phyloP scores from a whole-genome alignment of 2,113 vertebrate genomes.

The Stigmatopora argus region DNA sequence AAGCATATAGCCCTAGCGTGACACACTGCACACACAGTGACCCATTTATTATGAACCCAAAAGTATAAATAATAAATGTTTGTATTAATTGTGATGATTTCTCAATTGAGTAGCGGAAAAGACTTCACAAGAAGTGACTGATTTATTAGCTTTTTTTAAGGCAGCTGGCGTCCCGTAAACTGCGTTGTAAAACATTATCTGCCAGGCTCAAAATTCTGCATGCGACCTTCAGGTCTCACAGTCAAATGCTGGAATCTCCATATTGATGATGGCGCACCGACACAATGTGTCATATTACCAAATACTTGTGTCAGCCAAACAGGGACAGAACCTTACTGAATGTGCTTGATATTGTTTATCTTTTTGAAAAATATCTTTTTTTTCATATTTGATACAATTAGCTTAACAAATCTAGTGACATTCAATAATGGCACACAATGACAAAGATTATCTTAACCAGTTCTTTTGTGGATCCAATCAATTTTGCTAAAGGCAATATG shows the following conservation, averaged over 20 bases:
- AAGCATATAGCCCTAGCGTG: conserved; percentile 10
- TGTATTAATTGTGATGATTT: not conserved
- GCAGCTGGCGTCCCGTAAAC: conserved; percentile 45
- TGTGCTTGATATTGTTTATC: conserved; percentile 1
- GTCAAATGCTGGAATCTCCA: conserved; percentile 72
- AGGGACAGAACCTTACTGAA: conserved; percentile 16
- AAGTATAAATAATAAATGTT: not conserved
- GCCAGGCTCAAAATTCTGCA: conserved; percentile 75
- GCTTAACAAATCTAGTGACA: conserved; percentile 9
- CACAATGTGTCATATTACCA: conserved; percentile 66
- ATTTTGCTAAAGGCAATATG: no score
- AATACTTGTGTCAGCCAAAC: conserved; percentile 39
- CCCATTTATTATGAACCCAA: not conserved
- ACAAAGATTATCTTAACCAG: no score
- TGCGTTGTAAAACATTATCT: conserved; percentile 69
- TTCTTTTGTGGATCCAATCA: no score
- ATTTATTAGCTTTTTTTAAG: conserved; percentile 2
- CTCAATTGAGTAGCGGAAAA: conserved; percentile 13
- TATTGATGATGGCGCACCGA: conserved; percentile 63
- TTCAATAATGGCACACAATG: no score
- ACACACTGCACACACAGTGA: conserved; percentile 7
- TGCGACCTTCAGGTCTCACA: conserved; percentile 73
- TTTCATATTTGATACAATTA: conserved; percentile 4
- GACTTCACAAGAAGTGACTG: not conserved
- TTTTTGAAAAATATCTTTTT: conserved; percentile 18